Base-by-base conservation (phyloP, 2,797 vertebrate species). In the Crenuchus spilurus region DNA sequence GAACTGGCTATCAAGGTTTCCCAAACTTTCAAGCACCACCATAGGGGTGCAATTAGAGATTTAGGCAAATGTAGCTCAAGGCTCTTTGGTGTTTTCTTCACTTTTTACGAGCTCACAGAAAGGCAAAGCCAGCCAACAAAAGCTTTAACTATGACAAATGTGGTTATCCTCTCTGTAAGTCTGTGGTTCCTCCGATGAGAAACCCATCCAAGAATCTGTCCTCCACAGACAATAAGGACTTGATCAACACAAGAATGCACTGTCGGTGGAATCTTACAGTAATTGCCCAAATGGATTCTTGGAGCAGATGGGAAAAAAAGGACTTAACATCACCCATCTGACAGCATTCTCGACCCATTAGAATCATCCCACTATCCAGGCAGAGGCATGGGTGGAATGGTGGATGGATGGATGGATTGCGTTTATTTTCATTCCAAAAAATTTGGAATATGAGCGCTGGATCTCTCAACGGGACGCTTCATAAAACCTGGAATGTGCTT, bases 401-500 rank as follows among this genome's bases (percentile, higher is more conserved):
- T 62, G 74, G 57, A 83, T 83, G 73, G 54, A 61, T 61, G 65
- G 74, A 61, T 68, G 65, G 74, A 51, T 74, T 75, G 62, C 18
- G 28, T 86, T 84, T 80, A 81, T 80, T 80, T 85, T 87, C 74
- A 46, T 85, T 85, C 85, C 72, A 65, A 79, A 76, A 84, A 83
- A 78, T 73, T 76, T 70, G 8, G 69, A 75, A 82, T 70, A 72
- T 74, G 78, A 81, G 49, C 20, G 30, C 37, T 76, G 46, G 57
- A 81, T 81, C 63, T 58, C 82, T 73, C 81, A 79, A 80, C 74
- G 80, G 83, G 72, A 79, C 84, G 78, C 86, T 90, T 51, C 88
- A 88, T 89, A 89, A 91, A 92, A 88, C 82, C 87, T 88, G 89
- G 88, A 92, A 91, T 90, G 88, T 82, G 83, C 86, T 88, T 88